Percentiles rank a stretch among this genome's conserved stretches.
Conservation (phyloP, 2,113 vertebrate species). For the Charadrius vociferus region DNA sequence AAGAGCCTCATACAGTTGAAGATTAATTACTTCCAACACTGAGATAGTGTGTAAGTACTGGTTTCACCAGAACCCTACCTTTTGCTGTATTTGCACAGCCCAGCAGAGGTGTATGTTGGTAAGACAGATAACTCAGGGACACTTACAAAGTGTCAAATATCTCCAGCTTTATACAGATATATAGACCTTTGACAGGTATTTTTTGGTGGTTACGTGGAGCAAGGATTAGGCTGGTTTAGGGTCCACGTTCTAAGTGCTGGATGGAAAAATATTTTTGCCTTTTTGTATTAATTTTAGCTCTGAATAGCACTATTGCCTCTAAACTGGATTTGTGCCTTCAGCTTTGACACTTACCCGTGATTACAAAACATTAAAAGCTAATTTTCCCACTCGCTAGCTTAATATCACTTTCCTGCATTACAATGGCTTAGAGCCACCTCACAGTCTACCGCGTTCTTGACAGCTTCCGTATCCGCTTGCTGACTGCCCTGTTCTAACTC, state of each 20-base stretch:
- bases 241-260: neutral
- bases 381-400: neutral
- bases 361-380: neutral
- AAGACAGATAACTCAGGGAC: slow-evolving; percentile 30
- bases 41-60: slow-evolving; percentile 71
- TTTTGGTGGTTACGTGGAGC: neutral
- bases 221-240: neutral
- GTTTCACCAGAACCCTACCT: slow-evolving; percentile 46
- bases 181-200: slow-evolving; percentile 1
- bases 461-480: fast-evolving
- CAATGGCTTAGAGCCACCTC: neutral
- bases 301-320: neutral
- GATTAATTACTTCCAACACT: slow-evolving; percentile 80
- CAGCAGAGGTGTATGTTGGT: slow-evolving; percentile 30
- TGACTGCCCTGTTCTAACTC: neutral
- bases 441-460: neutral
- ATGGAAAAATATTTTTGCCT: neutral
- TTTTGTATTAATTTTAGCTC: neutral
- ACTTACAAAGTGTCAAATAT: slow-evolving; percentile 37
- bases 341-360: neutral
- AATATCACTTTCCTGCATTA: neutral
- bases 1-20: slow-evolving; percentile 71
- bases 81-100: slow-evolving; percentile 57
- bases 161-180: neutral
- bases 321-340: neutral